Conservation (phyloP, 2,113 vertebrate species). For the Riparia riparia region DNA sequence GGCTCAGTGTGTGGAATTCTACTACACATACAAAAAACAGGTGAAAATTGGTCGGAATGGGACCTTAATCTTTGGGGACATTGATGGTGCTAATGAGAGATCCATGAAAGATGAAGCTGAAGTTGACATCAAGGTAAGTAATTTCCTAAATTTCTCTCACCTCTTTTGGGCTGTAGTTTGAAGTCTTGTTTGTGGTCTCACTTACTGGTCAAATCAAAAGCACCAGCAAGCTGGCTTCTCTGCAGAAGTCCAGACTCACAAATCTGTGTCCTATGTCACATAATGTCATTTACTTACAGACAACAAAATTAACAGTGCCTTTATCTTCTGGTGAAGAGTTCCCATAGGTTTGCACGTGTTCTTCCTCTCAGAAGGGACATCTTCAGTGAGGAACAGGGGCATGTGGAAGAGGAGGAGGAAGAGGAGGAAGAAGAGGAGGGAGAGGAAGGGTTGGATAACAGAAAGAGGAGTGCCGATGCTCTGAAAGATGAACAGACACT, state of each 20-base stretch:
- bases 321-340: constrained; percentile 74
- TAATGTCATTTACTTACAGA: neutral
- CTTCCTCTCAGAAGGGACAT: constrained; percentile 78
- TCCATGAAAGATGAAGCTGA: constrained; percentile 85
- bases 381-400: constrained; percentile 71
- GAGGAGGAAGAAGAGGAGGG: constrained; percentile 62
- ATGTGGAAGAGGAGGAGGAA: constrained; percentile 59
- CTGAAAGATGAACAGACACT: constrained; percentile 73
- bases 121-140: constrained; percentile 88
- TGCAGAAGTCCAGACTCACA: neutral
- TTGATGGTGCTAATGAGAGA: constrained; percentile 77
- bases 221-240: neutral
- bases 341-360: constrained; percentile 81
- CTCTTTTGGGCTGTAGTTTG: neutral
- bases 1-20: constrained; percentile 97
- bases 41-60: constrained; percentile 95
- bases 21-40: constrained; percentile 97
- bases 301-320: constrained; percentile 25
- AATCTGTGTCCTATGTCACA: neutral
- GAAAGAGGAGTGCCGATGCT: constrained; percentile 71
- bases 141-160: neutral
- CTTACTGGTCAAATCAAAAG: neutral
- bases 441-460: constrained; percentile 78
- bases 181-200: neutral
- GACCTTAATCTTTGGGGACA: constrained; percentile 88